Evolutionary conservation across 2,888 invertebrate genomes (phyloP).

Genomic region (Hypsopygia costalis): DNA sequence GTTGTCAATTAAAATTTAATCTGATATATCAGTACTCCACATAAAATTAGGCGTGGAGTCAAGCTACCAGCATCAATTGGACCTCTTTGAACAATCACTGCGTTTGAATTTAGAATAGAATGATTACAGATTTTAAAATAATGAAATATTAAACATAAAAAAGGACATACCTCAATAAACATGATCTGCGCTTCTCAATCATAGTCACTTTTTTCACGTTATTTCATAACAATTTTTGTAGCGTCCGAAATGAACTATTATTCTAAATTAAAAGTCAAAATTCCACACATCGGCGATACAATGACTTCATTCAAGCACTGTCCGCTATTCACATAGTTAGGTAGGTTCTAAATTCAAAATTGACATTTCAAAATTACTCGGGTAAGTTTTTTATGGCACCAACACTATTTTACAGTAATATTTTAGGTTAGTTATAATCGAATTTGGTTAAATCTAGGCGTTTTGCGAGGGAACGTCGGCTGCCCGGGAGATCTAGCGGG

Average conservation of each 20-base stretch:
- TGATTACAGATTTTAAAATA: no score
- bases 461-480: slow-evolving; percentile 33
- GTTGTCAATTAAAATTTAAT: no score
- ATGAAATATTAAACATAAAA: background rate
- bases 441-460: slow-evolving; percentile 24
- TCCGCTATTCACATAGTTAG: slow-evolving; percentile 21
- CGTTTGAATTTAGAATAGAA: no score
- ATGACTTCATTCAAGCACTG: slow-evolving; percentile 41
- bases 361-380: slow-evolving; percentile 27
- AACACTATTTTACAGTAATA: slow-evolving; percentile 25
- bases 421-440: slow-evolving; percentile 29
- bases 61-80: no score
- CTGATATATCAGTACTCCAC: no score
- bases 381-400: slow-evolving; percentile 21
- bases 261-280: slow-evolving; percentile 33
- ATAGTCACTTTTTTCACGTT: slow-evolving; percentile 11
- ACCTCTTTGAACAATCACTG: no score
- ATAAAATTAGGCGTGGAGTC: no score
- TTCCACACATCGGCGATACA: slow-evolving; percentile 30
- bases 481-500: slow-evolving; percentile 61
- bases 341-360: slow-evolving; percentile 43
- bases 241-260: slow-evolving; percentile 7
- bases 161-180: background rate
- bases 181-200: background rate
- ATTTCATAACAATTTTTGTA: slow-evolving; percentile 1